Conservation (phyloP, 2,797 vertebrate genomes). For the Euthynnus affinis region DNA sequence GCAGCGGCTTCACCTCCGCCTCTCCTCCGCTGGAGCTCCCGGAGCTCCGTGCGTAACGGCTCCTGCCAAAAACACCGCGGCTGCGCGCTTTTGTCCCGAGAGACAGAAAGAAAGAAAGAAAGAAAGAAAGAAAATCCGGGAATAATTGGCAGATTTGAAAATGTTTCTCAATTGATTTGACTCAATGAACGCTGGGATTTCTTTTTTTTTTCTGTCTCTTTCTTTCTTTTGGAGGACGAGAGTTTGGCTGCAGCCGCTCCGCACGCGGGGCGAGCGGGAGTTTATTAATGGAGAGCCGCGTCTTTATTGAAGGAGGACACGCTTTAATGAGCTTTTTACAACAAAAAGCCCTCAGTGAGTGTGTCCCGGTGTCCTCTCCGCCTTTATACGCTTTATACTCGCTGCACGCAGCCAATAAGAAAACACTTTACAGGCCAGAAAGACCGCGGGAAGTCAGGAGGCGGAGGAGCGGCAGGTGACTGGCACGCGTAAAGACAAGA, state of each 20-base stretch:
- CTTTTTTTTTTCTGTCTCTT: slow-evolving; percentile 16
- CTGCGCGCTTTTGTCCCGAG: slow-evolving; percentile 72
- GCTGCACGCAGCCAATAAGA: slow-evolving; percentile 81
- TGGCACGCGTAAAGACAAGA: slow-evolving; percentile 76
- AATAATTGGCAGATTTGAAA: slow-evolving; percentile 90
- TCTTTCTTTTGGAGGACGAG: slow-evolving; percentile 39
- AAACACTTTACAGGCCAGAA: slow-evolving; percentile 84
- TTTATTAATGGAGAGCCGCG: slow-evolving; percentile 85
- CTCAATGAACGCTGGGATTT: slow-evolving; percentile 85
- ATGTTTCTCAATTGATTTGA: slow-evolving; percentile 89
- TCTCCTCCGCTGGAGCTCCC: not conserved
- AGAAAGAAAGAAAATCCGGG: slow-evolving; percentile 82
- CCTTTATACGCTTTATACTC: slow-evolving; percentile 16
- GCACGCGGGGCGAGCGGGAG: slow-evolving; percentile 80
- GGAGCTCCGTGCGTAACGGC: slow-evolving; percentile 72
- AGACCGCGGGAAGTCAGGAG: slow-evolving; percentile 85
- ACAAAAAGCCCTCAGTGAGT: slow-evolving; percentile 84
- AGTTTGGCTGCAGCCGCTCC: slow-evolving; percentile 77
- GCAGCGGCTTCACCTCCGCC: not conserved
- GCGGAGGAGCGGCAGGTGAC: slow-evolving; percentile 83
- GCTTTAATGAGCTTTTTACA: slow-evolving; percentile 92
- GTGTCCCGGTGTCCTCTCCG: slow-evolving; percentile 74
- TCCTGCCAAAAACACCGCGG: slow-evolving; percentile 47
- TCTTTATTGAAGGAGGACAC: slow-evolving; percentile 83
- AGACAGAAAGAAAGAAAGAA: slow-evolving; percentile 64